These are phyloP conservation scores for Tinea semifulvella DNA, from an alignment of 2,888 invertebrate genomes.

Conservation along the genomic window DNA sequence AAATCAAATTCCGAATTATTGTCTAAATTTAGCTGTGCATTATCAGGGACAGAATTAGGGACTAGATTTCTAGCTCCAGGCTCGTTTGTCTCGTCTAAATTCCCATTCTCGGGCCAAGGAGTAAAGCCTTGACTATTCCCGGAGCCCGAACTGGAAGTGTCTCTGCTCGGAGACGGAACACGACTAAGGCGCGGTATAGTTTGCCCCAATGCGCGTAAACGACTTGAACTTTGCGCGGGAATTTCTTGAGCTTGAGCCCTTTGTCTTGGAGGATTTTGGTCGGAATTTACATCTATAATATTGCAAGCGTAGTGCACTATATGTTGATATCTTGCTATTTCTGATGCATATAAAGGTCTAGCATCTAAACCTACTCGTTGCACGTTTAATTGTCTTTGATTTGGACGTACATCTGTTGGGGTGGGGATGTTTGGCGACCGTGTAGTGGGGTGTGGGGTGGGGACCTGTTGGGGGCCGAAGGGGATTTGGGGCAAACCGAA, in stretches of 20 bases:
- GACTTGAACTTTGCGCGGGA: slow-evolving; percentile 38
- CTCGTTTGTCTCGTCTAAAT: slow-evolving; percentile 19
- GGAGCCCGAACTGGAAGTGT: slow-evolving; percentile 17
- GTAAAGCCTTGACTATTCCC: slow-evolving; percentile 30
- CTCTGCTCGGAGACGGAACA: slow-evolving; percentile 24
- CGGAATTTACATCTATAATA: slow-evolving; percentile 27
- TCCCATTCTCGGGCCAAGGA: slow-evolving; percentile 39
- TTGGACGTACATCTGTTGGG: slow-evolving; percentile 22
- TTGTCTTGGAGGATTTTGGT: slow-evolving; percentile 18
- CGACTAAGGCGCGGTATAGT: slow-evolving; percentile 41
- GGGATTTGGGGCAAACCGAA: slow-evolving; percentile 28
- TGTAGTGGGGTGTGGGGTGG: slow-evolving; percentile 30
- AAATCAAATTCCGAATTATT: slow-evolving; percentile 1
- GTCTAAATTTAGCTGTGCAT: slow-evolving; percentile 2
- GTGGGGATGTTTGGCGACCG: slow-evolving; percentile 26
- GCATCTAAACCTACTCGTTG: slow-evolving; percentile 67
- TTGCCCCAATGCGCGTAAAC: slow-evolving; percentile 40
- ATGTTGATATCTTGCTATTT: slow-evolving; percentile 58
- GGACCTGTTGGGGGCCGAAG: slow-evolving; percentile 27
- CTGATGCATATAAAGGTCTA: slow-evolving; percentile 55
- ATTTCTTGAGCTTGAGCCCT: slow-evolving; percentile 23
- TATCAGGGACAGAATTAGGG: neutral
- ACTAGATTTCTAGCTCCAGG: slow-evolving; percentile 33
- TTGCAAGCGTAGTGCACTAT: slow-evolving; percentile 20
- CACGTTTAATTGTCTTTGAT: slow-evolving; percentile 60